Percentiles rank a stretch among this genome's conserved stretches.
Conservation (phyloP, 2,888 invertebrate genomes). For the Conomelus anceps region DNA sequence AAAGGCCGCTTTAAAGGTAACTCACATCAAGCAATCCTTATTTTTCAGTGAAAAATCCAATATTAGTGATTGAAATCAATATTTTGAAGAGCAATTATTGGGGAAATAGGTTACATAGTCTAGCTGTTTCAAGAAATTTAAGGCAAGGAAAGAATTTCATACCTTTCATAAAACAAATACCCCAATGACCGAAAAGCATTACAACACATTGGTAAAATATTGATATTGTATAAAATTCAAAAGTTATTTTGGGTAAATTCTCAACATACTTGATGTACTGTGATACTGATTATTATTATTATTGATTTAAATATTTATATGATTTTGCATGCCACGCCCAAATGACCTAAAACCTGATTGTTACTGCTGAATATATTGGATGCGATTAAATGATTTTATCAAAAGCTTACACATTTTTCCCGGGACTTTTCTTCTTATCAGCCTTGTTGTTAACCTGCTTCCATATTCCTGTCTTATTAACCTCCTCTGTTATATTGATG, state of each 20-base stretch:
- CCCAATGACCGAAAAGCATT: too few species aligned
- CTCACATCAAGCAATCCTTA: too few species aligned
- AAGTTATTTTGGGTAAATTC: background rate
- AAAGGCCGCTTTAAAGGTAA: too few species aligned
- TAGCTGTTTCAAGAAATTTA: too few species aligned
- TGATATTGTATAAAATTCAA: background rate
- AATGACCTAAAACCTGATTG: background rate
- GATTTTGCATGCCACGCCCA: background rate
- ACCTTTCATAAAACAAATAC: too few species aligned
- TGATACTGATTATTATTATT: too few species aligned
- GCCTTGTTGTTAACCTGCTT: constrained; percentile 75
- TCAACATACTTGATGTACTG: background rate
- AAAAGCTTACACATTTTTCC: constrained; percentile 46
- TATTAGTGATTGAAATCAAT: too few species aligned
- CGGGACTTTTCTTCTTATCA: constrained; percentile 46
- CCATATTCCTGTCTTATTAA: constrained; percentile 90
- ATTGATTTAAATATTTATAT: background rate
- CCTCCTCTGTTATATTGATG: constrained; percentile 88
- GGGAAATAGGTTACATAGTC: too few species aligned
- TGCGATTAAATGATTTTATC: constrained; percentile 39
- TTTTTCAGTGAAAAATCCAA: too few species aligned
- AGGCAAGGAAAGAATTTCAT: too few species aligned
- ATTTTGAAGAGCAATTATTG: too few species aligned
- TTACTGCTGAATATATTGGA: background rate
- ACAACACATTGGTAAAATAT: too few species aligned